Base-by-base conservation (phyloP, 2,888 invertebrate genomes). In the Parnassius glacialis region DNA sequence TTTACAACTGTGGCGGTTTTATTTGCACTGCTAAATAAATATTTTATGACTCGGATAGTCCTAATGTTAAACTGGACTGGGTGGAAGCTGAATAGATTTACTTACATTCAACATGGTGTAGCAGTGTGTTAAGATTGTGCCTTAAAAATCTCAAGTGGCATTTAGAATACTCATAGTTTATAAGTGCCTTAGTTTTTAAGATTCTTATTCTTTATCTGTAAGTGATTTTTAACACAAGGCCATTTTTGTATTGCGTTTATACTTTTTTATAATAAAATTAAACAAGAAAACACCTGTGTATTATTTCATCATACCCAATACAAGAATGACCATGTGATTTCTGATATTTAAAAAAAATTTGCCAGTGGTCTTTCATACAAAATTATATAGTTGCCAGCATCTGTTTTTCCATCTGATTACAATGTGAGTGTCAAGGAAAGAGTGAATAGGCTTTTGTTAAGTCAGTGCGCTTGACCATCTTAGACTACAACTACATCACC, bases 261-360 rank as follows among this genome's bases (percentile, higher is more conserved):
- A 79, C 76, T 70, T 71, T 72, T 65, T 65, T 78, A 72, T 67
- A 87, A 84, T 83, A 86, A 86, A 85, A 65, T 70, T 73, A 68
- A 74, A 79, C 69, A 62, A 78, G 78, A 79, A 76, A 78, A 63
- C 71, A 67, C 64, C 55, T 76, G 74, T 87, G 78, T 89, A 70
- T 90, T 74, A 88, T 90, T 90, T 88, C 83, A 81, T 80, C 59
- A 56, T 70, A 74, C 79, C 78, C 73, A 77, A 79, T 80, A 79
- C 90, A 88, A 89, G 76, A 79, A 87, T 90, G 90, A 90, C 87
- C 89, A 87, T 87, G 87, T 88, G 84, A 82, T 55, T 48, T 54
- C 9, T 50, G 2, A 12, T 47, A n/a, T 41, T 47, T 83, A 75
- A 52, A 73, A 72, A 68, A 74, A 66, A 71, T 57, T 34, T 47